Evolutionary conservation across 2,888 invertebrate species (phyloP), one percentile per base, ranked within the genome.

Genomic region (Chrysotoxum bicinctum): DNA sequence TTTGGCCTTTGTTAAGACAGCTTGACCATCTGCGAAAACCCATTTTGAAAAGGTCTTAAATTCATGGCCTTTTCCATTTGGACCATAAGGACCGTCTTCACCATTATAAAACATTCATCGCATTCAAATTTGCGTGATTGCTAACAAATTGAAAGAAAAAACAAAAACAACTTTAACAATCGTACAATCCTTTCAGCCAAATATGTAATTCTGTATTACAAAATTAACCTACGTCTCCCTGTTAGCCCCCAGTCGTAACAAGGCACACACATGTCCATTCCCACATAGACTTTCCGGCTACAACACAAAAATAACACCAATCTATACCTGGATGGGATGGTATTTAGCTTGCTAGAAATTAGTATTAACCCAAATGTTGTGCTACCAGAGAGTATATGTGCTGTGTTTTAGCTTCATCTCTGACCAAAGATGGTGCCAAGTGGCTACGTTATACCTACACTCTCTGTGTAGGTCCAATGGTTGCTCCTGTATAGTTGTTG

Each of bases 381-480:
- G 81, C 85, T 76, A 85, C 81, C 68, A 81, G 73, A 81, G 30
- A 73, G 30, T 48, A 32, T 32, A 14, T 32, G 75, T 80, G 72
- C 52, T 72, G 66, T 80, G 45, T 75, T 70, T 79, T 43, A 66
- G 80, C 62, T 80, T 75, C 79, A 80, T 80, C 75, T 80, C 70
- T 80, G 60, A 85, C 85, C 85, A 85, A 81, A 85, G 76, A 81
- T 85, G 85, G 85, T 72, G 70, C 60, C 52, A 80, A 80, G 72
- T 76, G 32, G 21, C 48, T 45, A 45, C 12, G 10, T 40, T 8
- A 3, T 37, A 40, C 21, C 21, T 37, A 37, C n/a, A 35, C 56
- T 54, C 54, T 54, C 10, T 54, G 54, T 54, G 54, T 10, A 54
- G 52, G 37, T 48, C 37, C 66, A 23, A 32, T 54, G 12, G 21